These are phyloP conservation scores for Bradypodion ventrale DNA, from an alignment of 2,797 vertebrate species.

Conservation along the genomic window DNA sequence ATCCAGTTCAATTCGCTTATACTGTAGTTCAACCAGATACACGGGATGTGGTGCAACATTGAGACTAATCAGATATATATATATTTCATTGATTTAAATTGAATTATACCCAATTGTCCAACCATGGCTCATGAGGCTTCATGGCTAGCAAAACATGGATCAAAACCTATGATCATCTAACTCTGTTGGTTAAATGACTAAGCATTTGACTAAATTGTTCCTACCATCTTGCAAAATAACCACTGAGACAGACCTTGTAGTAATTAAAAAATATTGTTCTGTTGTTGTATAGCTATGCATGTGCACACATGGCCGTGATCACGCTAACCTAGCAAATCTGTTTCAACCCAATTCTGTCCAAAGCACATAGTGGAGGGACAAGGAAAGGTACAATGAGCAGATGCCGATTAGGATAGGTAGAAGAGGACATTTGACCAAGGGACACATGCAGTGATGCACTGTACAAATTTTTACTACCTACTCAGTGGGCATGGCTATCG, in stretches of 20 bases:
- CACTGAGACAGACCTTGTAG: conserved; percentile 59
- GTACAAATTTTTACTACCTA: no score
- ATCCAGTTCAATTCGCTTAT: conserved; percentile 32
- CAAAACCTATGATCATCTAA: conserved; percentile 17
- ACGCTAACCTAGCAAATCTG: no score
- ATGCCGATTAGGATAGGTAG: not conserved
- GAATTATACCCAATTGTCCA: conserved; percentile 24
- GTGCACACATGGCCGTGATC: no score
- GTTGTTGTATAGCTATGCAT: not conserved
- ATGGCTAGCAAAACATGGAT: not conserved
- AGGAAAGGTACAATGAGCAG: not conserved
- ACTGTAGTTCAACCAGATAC: conserved; percentile 46
- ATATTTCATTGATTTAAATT: conserved; percentile 15
- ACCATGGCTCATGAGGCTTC: conserved; percentile 37
- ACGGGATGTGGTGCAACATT: conserved; percentile 18
- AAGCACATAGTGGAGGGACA: no score
- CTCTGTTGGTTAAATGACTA: conserved; percentile 50
- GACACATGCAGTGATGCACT: no score
- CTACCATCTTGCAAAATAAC: conserved; percentile 32
- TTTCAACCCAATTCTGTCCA: not conserved
- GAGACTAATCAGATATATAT: conserved; percentile 18
- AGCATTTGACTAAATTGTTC: conserved; percentile 40
- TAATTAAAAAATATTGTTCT: conserved; percentile 56
- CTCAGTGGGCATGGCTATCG: no score
- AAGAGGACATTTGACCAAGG: not conserved